phyloP scores from a whole-genome alignment of 2,797 vertebrate species.

The Cryptoblepharus egeriae region DNA sequence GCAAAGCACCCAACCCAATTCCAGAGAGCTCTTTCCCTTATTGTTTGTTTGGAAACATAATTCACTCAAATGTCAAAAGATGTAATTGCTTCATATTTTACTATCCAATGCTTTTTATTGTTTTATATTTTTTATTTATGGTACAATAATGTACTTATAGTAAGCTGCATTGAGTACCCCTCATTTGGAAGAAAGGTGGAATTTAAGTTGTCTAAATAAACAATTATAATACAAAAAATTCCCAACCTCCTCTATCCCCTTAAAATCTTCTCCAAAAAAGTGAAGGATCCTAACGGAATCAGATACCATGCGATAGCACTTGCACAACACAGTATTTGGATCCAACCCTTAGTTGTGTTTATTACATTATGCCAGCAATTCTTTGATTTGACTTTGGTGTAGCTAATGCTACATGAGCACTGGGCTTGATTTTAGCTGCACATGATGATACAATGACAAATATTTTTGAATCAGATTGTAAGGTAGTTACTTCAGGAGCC shows the following conservation, averaged over 20 bases:
- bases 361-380: slow-evolving; percentile 2
- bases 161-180: no score
- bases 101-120: no score
- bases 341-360: background rate
- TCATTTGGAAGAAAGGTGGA: no score
- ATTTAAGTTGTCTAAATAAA: no score
- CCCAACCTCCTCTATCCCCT: no score
- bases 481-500: background rate
- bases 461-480: slow-evolving; percentile 5
- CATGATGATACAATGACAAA: slow-evolving; percentile 19
- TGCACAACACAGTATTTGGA: no score
- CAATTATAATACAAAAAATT: background rate
- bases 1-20: background rate
- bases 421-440: background rate
- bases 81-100: background rate
- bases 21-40: background rate
- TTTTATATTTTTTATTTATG: no score
- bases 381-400: background rate
- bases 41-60: background rate
- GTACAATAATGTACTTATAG: no score
- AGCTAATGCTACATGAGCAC: slow-evolving; percentile 5
- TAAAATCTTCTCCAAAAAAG: no score
- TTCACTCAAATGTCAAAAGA: background rate
- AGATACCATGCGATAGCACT: no score
- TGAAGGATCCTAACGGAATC: no score